Conservation (phyloP, 2,797 vertebrate genomes). For the Enteromius paludinosus region DNA sequence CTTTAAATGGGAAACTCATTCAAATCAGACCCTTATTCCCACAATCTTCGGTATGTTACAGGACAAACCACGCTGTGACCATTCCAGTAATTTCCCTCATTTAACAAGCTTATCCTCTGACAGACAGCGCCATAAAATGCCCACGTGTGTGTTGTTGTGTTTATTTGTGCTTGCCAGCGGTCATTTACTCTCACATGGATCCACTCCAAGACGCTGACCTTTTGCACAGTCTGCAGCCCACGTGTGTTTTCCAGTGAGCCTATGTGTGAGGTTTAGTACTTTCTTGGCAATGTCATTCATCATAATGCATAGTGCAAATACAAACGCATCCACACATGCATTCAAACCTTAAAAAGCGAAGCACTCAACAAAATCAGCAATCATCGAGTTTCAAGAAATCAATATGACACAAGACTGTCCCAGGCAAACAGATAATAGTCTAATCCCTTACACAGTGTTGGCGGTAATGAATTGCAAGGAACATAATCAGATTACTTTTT, state of each 20-base stretch:
- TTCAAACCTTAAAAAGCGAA: not conserved
- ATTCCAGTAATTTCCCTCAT: not conserved
- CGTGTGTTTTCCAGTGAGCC: slow-evolving; percentile 1
- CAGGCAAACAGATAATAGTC: not conserved
- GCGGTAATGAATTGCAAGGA: not conserved
- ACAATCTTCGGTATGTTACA: slow-evolving; percentile 1
- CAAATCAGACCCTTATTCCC: not conserved
- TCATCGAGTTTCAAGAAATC: not conserved
- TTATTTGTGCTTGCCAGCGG: slow-evolving; percentile 5
- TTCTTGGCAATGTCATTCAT: not conserved
- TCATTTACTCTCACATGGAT: slow-evolving; percentile 41
- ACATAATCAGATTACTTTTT: not conserved
- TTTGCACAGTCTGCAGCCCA: slow-evolving; percentile 9
- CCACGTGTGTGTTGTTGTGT: not conserved
- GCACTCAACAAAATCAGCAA: not conserved
- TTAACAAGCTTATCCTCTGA: not conserved
- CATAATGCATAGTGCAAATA: not conserved
- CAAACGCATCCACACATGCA: not conserved
- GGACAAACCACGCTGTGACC: not conserved
- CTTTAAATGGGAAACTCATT: slow-evolving; percentile 6
- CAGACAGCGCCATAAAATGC: not conserved
- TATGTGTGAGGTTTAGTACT: not conserved
- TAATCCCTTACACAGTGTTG: not conserved
- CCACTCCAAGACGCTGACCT: slow-evolving; percentile 49
- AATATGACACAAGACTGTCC: not conserved